Evolutionary conservation across 1,140 invertebrate genomes (phyloP).

Genomic region (Patella vulgata): DNA sequence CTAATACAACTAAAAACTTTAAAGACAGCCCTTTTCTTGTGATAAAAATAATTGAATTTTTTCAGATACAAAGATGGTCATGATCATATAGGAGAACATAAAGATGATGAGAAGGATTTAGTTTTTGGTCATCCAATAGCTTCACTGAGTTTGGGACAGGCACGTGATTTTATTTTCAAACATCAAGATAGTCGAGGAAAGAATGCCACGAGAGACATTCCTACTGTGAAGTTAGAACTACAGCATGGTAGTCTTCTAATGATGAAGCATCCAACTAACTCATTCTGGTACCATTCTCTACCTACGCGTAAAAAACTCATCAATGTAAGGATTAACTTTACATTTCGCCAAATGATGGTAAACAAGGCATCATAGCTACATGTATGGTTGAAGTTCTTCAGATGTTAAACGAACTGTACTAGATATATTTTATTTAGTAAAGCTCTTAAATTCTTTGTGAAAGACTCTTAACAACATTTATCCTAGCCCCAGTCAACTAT

Average conservation of each 20-base stretch:
- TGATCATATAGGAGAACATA: conserved; percentile 79
- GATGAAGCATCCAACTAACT: conserved; percentile 80
- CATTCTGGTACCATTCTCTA: conserved; percentile 78
- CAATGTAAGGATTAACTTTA: conserved; percentile 76
- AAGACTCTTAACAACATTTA: too few species aligned
- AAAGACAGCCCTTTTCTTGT: too few species aligned
- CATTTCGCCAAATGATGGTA: conserved; percentile 68
- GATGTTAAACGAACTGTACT: too few species aligned
- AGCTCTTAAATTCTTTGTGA: too few species aligned
- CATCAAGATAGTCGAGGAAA: conserved; percentile 71
- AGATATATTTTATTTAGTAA: too few species aligned
- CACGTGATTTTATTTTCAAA: conserved; percentile 75
- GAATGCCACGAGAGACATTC: conserved; percentile 35
- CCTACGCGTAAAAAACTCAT: conserved; percentile 71
- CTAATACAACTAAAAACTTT: too few species aligned
- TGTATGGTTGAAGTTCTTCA: too few species aligned
- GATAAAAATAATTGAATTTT: not conserved
- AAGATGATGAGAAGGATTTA: conserved; percentile 78
- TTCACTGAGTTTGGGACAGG: conserved; percentile 76
- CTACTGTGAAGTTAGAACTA: conserved; percentile 72
- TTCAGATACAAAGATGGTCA: conserved; percentile 76
- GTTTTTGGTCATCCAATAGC: conserved; percentile 74
- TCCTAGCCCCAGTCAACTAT: too few species aligned
- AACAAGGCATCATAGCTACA: too few species aligned
- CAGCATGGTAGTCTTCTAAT: conserved; percentile 76